Evolutionary conservation across 2,113 vertebrate genomes (phyloP).

Genomic region (Athene cunicularia): DNA sequence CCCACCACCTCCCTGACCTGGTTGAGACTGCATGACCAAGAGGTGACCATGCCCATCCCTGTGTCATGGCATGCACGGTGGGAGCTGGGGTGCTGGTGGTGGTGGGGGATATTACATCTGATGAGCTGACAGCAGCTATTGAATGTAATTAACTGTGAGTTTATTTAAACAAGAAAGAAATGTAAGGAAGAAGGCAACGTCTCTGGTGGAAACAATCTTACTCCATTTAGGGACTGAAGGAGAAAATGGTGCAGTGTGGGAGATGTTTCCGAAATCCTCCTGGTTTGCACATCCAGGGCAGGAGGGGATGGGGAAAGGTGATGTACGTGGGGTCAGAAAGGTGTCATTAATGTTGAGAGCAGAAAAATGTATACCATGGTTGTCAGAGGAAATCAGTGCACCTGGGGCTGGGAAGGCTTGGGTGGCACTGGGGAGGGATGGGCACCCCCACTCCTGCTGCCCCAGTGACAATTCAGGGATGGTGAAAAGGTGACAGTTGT

Average conservation of each 20-base stretch:
- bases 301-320: neutral
- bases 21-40: neutral
- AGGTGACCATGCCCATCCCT: neutral
- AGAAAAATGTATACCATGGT: neutral
- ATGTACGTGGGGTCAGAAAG: neutral
- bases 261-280: neutral
- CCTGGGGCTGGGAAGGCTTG: accelerated
- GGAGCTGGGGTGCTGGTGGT: neutral
- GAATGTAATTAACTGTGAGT: neutral
- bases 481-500: neutral
- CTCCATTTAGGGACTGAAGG: neutral
- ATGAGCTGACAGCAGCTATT: neutral
- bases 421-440: too few species aligned
- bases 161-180: neutral
- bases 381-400: neutral
- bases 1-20: neutral
- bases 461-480: neutral
- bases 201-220: neutral
- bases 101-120: neutral
- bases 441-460: neutral
- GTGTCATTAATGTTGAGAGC: neutral
- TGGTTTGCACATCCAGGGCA: neutral
- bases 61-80: accelerated
- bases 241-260: neutral
- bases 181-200: accelerated